Base-by-base conservation (phyloP, 1,140 invertebrate genomes). In the Nylanderia fulva region DNA sequence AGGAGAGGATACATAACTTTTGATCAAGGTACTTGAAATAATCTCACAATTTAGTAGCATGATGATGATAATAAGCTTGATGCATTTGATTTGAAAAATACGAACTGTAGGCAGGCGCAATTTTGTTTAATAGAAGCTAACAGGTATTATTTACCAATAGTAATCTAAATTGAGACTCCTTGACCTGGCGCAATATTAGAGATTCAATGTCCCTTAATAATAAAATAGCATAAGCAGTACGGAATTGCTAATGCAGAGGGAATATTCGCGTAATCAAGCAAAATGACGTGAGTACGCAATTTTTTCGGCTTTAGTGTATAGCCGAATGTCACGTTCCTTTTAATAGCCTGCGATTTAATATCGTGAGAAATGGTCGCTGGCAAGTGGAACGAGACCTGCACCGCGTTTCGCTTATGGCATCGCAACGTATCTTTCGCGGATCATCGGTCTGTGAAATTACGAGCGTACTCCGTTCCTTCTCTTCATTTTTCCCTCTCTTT, bases 391-490 rank as follows among this genome's bases (percentile, higher is more conserved):
- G 52, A 77, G 29, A 64, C 8, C 1, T 54, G 39, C 45, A n/a
- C 7, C 61, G 64, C 21, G 64, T 42, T 27, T 69, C 64, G 77
- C 18, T 56, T 39, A 56, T 80, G 77, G 18, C 36, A 80, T 71
- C 64, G n/a, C 52, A 52, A 82, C n/a, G 66, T 8, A 39, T 82
- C 39, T 36, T 68, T 58, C 66, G 64, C 52, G 77, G 77, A 82
- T 82, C 77, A 82, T 82, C 77, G 77, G 13, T 82, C 77, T 72
- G 77, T 82, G 77, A 82, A 82, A 82, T 82, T 72, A 64, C 64
- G 18, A 27, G 72, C 24, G 36, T 61, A 29, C 24, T 15, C 11
- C 64, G n/a, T 42, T 33, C 8, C 29, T 39, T 33, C n/a, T 68
- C 15, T 5, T 3, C 1, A n/a, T n/a, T 7, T 42, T 33, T 36